Evolutionary conservation across 2,888 invertebrate genomes (phyloP).

Genomic region (Macropis europaea): DNA sequence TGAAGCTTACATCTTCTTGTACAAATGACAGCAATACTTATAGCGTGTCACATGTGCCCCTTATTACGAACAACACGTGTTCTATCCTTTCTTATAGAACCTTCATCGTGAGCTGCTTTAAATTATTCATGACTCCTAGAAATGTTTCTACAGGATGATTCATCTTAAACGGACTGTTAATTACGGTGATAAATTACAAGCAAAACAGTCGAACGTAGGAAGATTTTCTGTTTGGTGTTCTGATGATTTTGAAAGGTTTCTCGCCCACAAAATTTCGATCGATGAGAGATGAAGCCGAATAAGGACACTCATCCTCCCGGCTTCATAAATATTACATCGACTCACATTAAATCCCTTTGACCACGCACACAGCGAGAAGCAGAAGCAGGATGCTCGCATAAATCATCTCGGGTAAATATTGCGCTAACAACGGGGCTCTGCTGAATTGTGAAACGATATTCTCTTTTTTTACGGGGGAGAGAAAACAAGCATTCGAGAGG

Average conservation of each 20-base stretch:
- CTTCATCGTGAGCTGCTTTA: neutral
- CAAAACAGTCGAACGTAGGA: too few relatives aligned
- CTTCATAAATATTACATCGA: constrained; percentile 33
- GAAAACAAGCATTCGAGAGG: constrained; percentile 5
- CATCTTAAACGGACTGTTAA: neutral
- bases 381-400: neutral
- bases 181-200: too few relatives aligned
- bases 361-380: neutral
- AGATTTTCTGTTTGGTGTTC: too few relatives aligned
- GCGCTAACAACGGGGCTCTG: constrained; percentile 11
- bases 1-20: constrained; percentile 37
- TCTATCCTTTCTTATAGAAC: neutral
- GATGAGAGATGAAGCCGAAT: constrained; percentile 1
- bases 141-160: neutral
- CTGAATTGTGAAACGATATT: constrained; percentile 25
- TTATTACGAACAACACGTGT: neutral
- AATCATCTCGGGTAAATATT: constrained; percentile 19
- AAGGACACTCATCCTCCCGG: neutral
- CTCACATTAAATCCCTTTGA: neutral
- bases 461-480: neutral
- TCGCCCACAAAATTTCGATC: neutral
- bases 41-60: constrained; percentile 8
- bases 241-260: too few relatives aligned
- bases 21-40: constrained; percentile 32
- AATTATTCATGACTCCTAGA: too few relatives aligned